These are phyloP conservation scores for Sebastes goodei DNA, from an alignment of 2,797 vertebrate genomes.

Conservation along the genomic window DNA sequence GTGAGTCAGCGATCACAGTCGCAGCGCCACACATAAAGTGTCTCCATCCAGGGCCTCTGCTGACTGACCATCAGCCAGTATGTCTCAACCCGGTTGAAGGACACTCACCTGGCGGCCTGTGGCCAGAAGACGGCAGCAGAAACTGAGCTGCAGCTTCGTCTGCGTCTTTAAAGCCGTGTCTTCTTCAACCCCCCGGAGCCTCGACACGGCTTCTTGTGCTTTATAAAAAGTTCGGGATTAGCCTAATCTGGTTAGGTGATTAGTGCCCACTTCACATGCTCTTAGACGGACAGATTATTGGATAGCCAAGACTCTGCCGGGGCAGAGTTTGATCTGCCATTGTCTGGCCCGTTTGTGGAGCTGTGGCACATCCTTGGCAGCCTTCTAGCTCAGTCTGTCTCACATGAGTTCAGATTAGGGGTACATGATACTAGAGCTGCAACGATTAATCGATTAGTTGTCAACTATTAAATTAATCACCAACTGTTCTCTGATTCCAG, in stretches of 20 bases:
- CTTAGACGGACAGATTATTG: conserved; percentile 67
- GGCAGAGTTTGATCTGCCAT: neutral
- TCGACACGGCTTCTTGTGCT: conserved; percentile 47
- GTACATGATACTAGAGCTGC: neutral
- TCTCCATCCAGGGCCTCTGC: neutral
- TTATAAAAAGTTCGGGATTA: conserved; percentile 84
- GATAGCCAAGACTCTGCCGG: conserved; percentile 29
- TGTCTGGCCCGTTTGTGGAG: neutral
- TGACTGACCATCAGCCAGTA: neutral
- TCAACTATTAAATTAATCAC: too few species aligned
- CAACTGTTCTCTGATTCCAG: too few species aligned
- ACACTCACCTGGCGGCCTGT: neutral
- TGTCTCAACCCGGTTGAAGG: neutral
- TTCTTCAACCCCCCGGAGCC: conserved; percentile 13
- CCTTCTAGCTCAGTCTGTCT: neutral
- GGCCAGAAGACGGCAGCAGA: conserved; percentile 20
- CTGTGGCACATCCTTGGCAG: neutral
- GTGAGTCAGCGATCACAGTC: neutral
- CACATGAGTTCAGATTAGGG: neutral
- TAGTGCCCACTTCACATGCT: conserved; percentile 74
- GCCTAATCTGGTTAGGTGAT: conserved; percentile 84
- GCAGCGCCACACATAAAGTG: neutral
- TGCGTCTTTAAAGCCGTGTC: conserved; percentile 20
- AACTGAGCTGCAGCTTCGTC: conserved; percentile 7
- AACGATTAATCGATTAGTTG: neutral